Evolutionary conservation across 2,888 invertebrate genomes (phyloP).

Genomic region (Antitype chi): DNA sequence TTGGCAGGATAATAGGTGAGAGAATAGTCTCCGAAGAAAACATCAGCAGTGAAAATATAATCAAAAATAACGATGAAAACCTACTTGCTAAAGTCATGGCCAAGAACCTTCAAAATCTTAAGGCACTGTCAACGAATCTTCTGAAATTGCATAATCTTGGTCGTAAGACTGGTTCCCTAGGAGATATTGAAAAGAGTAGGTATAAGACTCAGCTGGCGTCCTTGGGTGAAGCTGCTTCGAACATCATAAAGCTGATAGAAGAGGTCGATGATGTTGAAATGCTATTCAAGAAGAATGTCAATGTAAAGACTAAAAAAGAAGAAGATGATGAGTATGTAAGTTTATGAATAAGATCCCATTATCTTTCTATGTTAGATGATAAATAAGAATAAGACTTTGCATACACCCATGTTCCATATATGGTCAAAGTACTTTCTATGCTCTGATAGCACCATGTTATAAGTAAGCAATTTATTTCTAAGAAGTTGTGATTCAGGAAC

Average conservation of each 20-base stretch:
- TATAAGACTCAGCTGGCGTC: conserved; percentile 91
- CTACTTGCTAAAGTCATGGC: conserved; percentile 85
- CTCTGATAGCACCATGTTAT: not conserved
- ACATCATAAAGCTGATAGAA: conserved; percentile 89
- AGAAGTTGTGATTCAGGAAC: not conserved
- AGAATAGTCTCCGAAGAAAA: conserved; percentile 86
- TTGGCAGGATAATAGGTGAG: conserved; percentile 88
- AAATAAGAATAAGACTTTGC: not conserved
- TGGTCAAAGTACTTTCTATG: not conserved
- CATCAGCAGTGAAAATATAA: conserved; percentile 82
- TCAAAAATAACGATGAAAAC: conserved; percentile 84
- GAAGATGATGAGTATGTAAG: conserved; percentile 72
- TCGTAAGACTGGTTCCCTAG: conserved; percentile 90
- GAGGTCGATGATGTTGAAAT: conserved; percentile 89
- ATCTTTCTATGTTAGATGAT: not conserved
- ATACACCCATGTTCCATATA: not conserved
- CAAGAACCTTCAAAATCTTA: conserved; percentile 90
- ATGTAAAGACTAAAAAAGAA: conserved; percentile 76
- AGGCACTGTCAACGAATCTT: conserved; percentile 90
- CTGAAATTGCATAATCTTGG: conserved; percentile 91
- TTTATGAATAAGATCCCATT: conserved; percentile 15
- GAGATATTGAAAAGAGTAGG: conserved; percentile 87
- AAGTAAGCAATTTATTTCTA: not conserved
- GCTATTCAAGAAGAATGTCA: conserved; percentile 78
- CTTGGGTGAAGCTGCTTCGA: conserved; percentile 90